A percentile compares a stretch with the other conserved stretches of the same genome.
phyloP scores from a whole-genome alignment of 2,113 vertebrate genomes.

The Cromileptes altivelis region DNA sequence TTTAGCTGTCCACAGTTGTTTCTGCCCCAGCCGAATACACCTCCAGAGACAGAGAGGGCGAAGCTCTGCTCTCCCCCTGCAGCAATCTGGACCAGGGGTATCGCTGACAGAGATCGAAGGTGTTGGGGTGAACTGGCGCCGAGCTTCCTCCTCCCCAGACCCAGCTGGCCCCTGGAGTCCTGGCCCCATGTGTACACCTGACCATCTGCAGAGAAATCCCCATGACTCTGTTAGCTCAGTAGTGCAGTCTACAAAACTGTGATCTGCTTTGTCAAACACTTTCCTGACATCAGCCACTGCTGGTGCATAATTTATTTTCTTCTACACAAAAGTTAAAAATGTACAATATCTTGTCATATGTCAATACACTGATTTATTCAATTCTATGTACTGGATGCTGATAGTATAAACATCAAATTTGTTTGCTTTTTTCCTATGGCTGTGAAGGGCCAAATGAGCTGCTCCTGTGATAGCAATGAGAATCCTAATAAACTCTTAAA shows the following conservation, averaged over 20 bases:
- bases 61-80: slow-evolving; percentile 91
- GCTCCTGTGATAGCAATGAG: background rate
- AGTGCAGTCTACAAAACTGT: background rate
- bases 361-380: too few relatives aligned
- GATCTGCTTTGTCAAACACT: too few relatives aligned
- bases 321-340: too few relatives aligned
- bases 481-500: background rate
- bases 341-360: too few relatives aligned
- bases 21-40: slow-evolving; percentile 91
- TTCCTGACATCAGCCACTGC: background rate
- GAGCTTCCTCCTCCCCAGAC: slow-evolving; percentile 72
- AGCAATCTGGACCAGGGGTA: slow-evolving; percentile 88
- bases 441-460: background rate
- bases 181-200: slow-evolving; percentile 88
- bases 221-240: background rate
- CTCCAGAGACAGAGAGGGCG: slow-evolving; percentile 88
- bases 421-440: too few relatives aligned
- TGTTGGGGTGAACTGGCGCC: slow-evolving; percentile 70
- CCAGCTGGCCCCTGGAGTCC: slow-evolving; percentile 89
- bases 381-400: too few relatives aligned
- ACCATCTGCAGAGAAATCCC: slow-evolving; percentile 43
- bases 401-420: too few relatives aligned
- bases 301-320: background rate
- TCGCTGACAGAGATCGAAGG: slow-evolving; percentile 80
- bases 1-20: slow-evolving; percentile 91